A percentile compares a stretch with the other conserved stretches of the same genome.
Conservation (phyloP, 2,797 vertebrate genomes). For the Eupleurogrammus muticus region DNA sequence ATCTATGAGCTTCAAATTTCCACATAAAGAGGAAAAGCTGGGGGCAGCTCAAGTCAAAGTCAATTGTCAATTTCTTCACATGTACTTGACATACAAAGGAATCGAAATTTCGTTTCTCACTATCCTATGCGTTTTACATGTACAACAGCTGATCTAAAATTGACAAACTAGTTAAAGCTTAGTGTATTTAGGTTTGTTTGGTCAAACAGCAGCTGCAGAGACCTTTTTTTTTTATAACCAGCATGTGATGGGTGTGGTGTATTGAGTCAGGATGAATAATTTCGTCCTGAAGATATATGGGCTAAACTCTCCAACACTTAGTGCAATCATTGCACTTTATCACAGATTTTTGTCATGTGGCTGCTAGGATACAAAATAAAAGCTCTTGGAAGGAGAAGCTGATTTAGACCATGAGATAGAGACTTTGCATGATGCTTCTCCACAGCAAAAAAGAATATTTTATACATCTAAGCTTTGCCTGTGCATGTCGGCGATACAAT, state of each 20-base stretch:
- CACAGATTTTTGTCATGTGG: constrained; percentile 28
- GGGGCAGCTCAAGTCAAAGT: no score
- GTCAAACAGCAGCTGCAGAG: constrained; percentile 34
- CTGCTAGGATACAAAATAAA: constrained; percentile 47
- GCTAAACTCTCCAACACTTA: constrained; percentile 20
- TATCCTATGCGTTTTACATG: no score
- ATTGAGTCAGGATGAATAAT: constrained; percentile 11
- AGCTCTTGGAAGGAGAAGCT: constrained; percentile 11
- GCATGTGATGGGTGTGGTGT: constrained; percentile 33
- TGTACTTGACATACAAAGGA: no score
- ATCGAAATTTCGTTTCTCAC: no score
- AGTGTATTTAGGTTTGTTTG: constrained; percentile 6
- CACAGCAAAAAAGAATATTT: background rate
- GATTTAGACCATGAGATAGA: constrained; percentile 27
- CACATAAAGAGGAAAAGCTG: constrained; percentile 6
- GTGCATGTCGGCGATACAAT: background rate
- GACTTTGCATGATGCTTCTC: constrained; percentile 4
- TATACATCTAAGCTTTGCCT: background rate
- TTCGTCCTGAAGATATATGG: constrained; percentile 38
- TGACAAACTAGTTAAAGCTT: background rate
- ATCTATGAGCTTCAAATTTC: constrained; percentile 13
- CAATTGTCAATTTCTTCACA: no score
- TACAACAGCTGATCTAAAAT: constrained; percentile 18
- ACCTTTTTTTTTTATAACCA: background rate
- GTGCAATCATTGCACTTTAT: constrained; percentile 27